Percentiles rank a stretch among this genome's conserved stretches.
These are phyloP conservation scores for Drosophila kanekoi DNA, from an alignment of 2,888 invertebrate genomes.

Conservation along the genomic window DNA sequence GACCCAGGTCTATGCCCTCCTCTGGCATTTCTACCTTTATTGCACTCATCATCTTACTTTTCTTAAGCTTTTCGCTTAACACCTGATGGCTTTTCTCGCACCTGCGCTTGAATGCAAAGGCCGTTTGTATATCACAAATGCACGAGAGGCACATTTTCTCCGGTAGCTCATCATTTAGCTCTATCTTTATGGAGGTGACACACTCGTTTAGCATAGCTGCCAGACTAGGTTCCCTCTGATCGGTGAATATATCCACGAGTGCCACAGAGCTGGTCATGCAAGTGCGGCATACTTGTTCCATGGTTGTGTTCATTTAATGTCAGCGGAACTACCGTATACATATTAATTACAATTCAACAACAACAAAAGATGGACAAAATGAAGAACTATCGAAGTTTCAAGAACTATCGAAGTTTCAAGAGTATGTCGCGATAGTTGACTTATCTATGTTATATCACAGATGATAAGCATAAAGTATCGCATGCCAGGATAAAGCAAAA, in stretches of 20 bases:
- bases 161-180: constrained; percentile 30
- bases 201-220: constrained; percentile 38
- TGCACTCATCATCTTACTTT: not conserved
- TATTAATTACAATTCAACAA: constrained; percentile 4
- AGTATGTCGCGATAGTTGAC: not conserved
- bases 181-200: constrained; percentile 21
- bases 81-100: constrained; percentile 36
- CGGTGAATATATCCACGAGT: constrained; percentile 47
- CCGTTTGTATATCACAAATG: constrained; percentile 38
- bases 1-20: not conserved
- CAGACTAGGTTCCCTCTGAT: constrained; percentile 29
- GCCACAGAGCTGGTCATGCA: constrained; percentile 40
- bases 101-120: constrained; percentile 43
- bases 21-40: constrained; percentile 4
- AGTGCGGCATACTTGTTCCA: constrained; percentile 44
- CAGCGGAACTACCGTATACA: not conserved
- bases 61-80: constrained; percentile 6
- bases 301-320: not conserved
- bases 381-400: constrained; percentile 8
- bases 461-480: not conserved
- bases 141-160: constrained; percentile 37
- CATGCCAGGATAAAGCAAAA: not conserved
- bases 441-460: not conserved
- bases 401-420: not conserved
- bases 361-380: constrained; percentile 17